Conservation (phyloP, 2,113 vertebrate species). For the Oenanthe oenanthe region DNA sequence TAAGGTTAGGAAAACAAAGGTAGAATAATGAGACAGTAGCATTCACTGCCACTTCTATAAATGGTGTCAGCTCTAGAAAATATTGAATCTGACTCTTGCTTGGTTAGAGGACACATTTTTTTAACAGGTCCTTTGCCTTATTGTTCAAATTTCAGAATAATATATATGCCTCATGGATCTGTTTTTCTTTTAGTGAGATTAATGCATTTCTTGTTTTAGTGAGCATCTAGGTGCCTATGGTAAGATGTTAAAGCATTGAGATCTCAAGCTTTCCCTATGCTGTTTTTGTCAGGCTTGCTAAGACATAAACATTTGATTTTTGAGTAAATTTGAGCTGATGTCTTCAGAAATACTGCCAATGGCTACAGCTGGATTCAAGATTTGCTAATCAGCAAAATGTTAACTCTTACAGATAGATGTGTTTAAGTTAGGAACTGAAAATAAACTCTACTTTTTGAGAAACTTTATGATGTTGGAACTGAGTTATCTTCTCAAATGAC, state of each 20-base stretch:
- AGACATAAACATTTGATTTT: not conserved
- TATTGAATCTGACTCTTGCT: not conserved
- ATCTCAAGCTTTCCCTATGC: not conserved
- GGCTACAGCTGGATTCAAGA: constrained; percentile 78
- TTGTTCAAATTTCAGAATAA: not conserved
- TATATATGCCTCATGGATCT: not conserved
- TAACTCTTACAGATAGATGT: constrained; percentile 81
- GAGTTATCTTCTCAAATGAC: not conserved
- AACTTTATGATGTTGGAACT: not conserved
- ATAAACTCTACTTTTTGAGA: not conserved
- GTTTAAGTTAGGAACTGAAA: constrained; percentile 76
- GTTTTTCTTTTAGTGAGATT: not conserved
- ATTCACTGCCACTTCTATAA: not conserved
- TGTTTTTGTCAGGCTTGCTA: not conserved
- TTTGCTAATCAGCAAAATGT: constrained; percentile 82
- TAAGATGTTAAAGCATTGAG: not conserved
- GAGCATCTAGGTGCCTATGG: not conserved
- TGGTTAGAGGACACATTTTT: not conserved
- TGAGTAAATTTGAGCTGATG: constrained; percentile 80
- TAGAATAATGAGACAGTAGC: not conserved
- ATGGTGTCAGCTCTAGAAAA: not conserved
- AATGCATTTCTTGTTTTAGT: not conserved
- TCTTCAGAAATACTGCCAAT: constrained; percentile 78
- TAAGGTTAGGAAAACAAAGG: not conserved
- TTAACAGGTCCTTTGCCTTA: not conserved